A percentile compares a stretch with the other conserved stretches of the same genome.
phyloP scores from a whole-genome alignment of 1,140 invertebrate genomes.

The Polypedilum pembai region DNA sequence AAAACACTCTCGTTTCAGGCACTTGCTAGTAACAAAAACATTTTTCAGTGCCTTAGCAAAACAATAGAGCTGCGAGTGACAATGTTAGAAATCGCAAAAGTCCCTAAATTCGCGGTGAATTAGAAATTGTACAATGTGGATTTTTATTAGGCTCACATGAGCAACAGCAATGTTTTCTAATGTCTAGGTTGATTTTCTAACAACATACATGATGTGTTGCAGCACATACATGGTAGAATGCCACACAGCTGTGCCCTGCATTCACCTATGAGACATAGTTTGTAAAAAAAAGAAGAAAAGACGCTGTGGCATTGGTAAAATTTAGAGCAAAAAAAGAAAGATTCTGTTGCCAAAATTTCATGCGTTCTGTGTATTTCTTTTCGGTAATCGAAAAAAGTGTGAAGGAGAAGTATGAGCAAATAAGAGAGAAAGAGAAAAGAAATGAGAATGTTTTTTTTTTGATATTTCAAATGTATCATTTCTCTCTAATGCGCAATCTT shows the following conservation, averaged over 20 bases:
- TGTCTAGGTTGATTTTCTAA: neutral
- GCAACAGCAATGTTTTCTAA: neutral
- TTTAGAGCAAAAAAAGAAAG: too few relatives aligned
- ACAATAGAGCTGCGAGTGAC: constrained; percentile 4
- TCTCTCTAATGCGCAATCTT: too few relatives aligned
- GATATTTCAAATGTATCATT: neutral
- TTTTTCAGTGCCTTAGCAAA: neutral
- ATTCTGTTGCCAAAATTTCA: constrained; percentile 10
- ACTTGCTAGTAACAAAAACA: too few relatives aligned
- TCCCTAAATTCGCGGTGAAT: neutral
- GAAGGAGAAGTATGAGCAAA: constrained; percentile 6
- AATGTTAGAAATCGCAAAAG: neutral
- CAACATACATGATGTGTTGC: too few relatives aligned
- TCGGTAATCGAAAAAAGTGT: constrained; percentile 9
- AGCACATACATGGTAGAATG: too few relatives aligned
- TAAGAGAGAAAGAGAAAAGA: constrained; percentile 12
- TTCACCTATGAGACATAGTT: too few relatives aligned
- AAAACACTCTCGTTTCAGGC: too few relatives aligned
- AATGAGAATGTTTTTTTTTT: neutral
- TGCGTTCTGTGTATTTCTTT: constrained; percentile 11
- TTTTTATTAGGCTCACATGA: neutral
- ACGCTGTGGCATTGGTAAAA: too few relatives aligned
- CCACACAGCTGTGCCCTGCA: too few relatives aligned
- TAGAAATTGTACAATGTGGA: constrained; percentile 26
- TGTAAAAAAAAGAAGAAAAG: too few relatives aligned